Base-by-base conservation (phyloP, 1,140 invertebrate genomes). In the Temnothorax nylanderi region DNA sequence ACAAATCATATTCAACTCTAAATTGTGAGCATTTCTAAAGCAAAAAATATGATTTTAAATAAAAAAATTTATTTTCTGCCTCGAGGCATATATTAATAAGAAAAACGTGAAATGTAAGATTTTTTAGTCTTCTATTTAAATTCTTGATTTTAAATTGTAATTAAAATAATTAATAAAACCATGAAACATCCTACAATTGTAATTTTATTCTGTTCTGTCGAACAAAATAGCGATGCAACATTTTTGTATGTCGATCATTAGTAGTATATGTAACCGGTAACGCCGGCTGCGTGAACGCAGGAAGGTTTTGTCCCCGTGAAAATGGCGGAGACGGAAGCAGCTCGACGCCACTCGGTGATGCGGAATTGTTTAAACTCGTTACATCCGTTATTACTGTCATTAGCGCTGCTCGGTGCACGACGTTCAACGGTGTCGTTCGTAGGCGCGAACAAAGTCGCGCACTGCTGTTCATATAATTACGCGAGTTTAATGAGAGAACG, bases 321-420 rank as follows among this genome's bases (percentile, higher is more conserved):
- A 69, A 77, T 75, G 13, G 41, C 41, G 54, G 26, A 34, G 41
- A 60, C 47, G 26, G n/a, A 49, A 76, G 54, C n/a, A 64, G 41
- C 13, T 13, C 71, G 72, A 78, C 47, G 34, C 34, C 21, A 34
- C 74, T 78, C 47, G 58, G 44, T 21, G 82, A 85, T 54, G 34
- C 62, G 26, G 49, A 78, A 85, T 85, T 85, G 62, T 56, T 78
- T 78, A 85, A 85, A 78, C 60, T 85, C 72, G 82, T 85, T 85
- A 78, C 81, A 85, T 76, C 81, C 81, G 72, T 85, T 85, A 78
- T 85, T 85, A 78, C 47, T 67, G 47, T 85, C 80, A 85, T 87
- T 75, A 87, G 71, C 71, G 60, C 41, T 18, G 56, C 56, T 54
- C n/a, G 34, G 18, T 51, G 60, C 18, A 6, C 64, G 44, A 34